Conservation (phyloP, 2,113 vertebrate species). For the Urocolius indicus region DNA sequence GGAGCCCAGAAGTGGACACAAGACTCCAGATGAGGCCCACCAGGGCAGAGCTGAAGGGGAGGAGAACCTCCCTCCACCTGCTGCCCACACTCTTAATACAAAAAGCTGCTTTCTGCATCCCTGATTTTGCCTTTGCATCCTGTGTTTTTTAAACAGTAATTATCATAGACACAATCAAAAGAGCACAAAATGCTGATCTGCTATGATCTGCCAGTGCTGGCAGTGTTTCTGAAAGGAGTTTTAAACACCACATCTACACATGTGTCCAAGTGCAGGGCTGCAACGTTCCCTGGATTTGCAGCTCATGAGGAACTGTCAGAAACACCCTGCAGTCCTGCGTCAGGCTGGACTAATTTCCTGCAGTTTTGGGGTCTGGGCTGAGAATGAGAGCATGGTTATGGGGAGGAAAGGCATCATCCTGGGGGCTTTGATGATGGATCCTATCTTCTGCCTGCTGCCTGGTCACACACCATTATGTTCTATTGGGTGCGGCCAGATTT, state of each 20-base stretch:
- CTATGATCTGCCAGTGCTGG: background rate
- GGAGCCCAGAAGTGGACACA: too few relatives aligned
- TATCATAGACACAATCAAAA: background rate
- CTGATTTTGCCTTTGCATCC: background rate
- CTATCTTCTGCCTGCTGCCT: background rate
- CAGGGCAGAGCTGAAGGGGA: too few relatives aligned
- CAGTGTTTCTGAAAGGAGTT: background rate
- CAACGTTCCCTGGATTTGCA: background rate
- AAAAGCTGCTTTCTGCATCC: background rate
- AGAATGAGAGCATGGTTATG: accelerated
- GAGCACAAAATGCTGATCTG: background rate
- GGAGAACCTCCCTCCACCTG: too few relatives aligned
- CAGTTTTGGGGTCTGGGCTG: background rate
- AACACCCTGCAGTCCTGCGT: accelerated
- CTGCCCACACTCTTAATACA: too few relatives aligned
- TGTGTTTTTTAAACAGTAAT: background rate
- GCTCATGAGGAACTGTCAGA: background rate
- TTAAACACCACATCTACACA: accelerated
- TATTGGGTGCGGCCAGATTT: accelerated
- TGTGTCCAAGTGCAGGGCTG: background rate
- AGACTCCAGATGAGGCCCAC: too few relatives aligned
- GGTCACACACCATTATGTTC: accelerated
- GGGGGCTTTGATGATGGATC: background rate
- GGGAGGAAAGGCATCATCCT: background rate
- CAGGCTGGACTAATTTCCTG: background rate